Conservation (phyloP, 2,113 vertebrate species). For the Lagopus leucura region DNA sequence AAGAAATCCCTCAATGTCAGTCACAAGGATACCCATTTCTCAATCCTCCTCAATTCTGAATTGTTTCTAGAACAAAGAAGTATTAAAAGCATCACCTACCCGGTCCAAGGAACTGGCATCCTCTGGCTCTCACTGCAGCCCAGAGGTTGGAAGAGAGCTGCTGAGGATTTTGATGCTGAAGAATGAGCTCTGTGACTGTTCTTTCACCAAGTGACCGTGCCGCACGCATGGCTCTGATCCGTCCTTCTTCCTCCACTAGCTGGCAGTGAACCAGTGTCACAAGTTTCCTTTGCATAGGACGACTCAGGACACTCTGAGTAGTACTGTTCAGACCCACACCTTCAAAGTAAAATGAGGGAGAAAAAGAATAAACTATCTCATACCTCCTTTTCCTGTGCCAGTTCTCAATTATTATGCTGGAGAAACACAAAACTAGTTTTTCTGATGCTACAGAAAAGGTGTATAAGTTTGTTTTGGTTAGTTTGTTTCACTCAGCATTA, state of each 20-base stretch:
- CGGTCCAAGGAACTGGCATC: slow-evolving; percentile 98
- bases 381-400: not conserved
- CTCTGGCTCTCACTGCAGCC: slow-evolving; percentile 95
- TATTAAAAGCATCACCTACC: slow-evolving; percentile 72
- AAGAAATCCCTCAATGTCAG: not conserved
- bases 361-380: not conserved
- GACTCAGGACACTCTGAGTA: slow-evolving; percentile 94
- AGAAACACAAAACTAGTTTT: not conserved
- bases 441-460: not conserved
- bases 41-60: not conserved
- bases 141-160: slow-evolving; percentile 98
- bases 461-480: not conserved
- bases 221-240: slow-evolving; percentile 95
- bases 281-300: slow-evolving; percentile 98
- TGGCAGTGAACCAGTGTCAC: slow-evolving; percentile 98
- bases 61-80: not conserved
- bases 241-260: slow-evolving; percentile 96
- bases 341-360: slow-evolving; percentile 68
- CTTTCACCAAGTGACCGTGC: slow-evolving; percentile 95
- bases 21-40: not conserved
- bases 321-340: slow-evolving; percentile 95
- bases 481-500: not conserved
- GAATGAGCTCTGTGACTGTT: slow-evolving; percentile 97
- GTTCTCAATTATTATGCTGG: not conserved
- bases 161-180: slow-evolving; percentile 98